Evolutionary conservation across 2,797 vertebrate species (phyloP).

Genomic region (Phylloscopus collybita): DNA sequence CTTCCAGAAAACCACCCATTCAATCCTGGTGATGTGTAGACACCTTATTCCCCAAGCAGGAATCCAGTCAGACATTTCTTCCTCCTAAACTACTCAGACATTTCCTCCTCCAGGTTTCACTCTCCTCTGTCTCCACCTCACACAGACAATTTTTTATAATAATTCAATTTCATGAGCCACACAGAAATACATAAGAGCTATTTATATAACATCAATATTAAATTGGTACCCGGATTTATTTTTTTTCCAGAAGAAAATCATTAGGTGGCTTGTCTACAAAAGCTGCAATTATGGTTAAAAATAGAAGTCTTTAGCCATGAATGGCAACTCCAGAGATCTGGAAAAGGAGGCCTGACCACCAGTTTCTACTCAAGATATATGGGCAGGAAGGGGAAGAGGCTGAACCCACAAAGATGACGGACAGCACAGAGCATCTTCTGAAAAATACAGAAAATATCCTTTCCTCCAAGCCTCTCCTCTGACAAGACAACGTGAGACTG

Average conservation of each 20-base stretch:
- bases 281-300: neutral
- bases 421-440: neutral
- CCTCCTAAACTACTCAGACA: neutral
- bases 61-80: neutral
- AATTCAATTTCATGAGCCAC: neutral
- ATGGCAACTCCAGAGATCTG: neutral
- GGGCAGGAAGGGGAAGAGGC: neutral
- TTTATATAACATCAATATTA: neutral
- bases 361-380: neutral
- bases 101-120: neutral
- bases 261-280: neutral
- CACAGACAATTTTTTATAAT: neutral
- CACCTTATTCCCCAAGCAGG: neutral
- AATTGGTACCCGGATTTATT: neutral
- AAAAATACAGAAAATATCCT: neutral
- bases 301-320: neutral
- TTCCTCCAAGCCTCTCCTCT: neutral
- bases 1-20: neutral
- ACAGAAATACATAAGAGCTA: neutral
- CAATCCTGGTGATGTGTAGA: neutral
- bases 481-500: neutral
- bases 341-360: neutral
- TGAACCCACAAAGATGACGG: neutral
- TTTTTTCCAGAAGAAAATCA: neutral
- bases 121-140: neutral